phyloP scores from a whole-genome alignment of 35 echinoderm and acorn worm species.

The Hemicentrotus pulcherrimus region DNA sequence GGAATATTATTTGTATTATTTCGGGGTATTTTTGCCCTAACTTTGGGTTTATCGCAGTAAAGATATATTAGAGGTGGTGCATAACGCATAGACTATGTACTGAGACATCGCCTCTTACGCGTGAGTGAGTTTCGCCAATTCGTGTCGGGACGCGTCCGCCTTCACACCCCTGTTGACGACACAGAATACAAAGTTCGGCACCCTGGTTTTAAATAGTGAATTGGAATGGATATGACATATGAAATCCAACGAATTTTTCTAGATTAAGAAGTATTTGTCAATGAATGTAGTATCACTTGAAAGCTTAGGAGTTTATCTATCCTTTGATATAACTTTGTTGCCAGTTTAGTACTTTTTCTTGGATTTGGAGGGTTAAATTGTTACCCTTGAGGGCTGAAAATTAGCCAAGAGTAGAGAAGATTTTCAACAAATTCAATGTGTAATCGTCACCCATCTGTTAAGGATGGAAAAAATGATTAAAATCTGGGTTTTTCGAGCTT shows the following conservation, averaged over 20 bases:
- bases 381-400: slow-evolving; percentile 17
- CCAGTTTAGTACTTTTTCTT: background rate
- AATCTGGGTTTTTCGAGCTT: slow-evolving; percentile 28
- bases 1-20: background rate
- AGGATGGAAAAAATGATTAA: background rate
- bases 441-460: slow-evolving; percentile 43
- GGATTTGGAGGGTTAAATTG: background rate
- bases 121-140: slow-evolving; percentile 5
- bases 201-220: slow-evolving; percentile 24
- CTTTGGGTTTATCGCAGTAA: background rate
- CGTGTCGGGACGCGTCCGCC: slow-evolving; percentile 46
- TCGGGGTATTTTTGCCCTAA: background rate
- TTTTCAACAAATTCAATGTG: slow-evolving; percentile 1
- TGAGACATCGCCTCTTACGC: slow-evolving; percentile 4
- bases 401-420: background rate
- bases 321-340: background rate
- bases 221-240: background rate
- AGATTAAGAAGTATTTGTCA: slow-evolving; percentile 17
- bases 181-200: slow-evolving; percentile 31
- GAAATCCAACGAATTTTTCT: slow-evolving; percentile 50
- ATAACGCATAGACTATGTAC: background rate
- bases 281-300: slow-evolving; percentile 20
- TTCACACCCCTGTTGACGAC: slow-evolving; percentile 50
- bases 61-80: background rate
- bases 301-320: slow-evolving; percentile 39